Percentiles rank a stretch among this genome's conserved stretches.
phyloP scores from a whole-genome alignment of 2,113 vertebrate species.

The Caracal caracal region DNA sequence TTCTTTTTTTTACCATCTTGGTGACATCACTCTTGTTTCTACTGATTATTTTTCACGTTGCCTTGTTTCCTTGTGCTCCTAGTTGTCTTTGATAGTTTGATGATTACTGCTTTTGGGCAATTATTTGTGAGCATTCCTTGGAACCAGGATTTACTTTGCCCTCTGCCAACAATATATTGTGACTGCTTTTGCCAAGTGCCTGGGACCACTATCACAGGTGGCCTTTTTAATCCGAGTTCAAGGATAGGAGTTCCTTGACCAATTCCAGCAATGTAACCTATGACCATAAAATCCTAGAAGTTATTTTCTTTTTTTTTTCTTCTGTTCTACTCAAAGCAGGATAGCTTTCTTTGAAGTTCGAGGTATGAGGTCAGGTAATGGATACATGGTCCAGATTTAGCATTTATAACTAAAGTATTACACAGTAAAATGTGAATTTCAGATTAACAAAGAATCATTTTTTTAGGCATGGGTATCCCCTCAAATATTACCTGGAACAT shows the following conservation, averaged over 20 bases:
- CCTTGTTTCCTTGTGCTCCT: neutral
- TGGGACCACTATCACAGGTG: neutral
- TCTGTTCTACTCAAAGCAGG: neutral
- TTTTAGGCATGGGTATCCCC: neutral
- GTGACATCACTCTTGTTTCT: neutral
- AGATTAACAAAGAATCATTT: neutral
- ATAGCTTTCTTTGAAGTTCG: neutral
- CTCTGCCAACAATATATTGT: neutral
- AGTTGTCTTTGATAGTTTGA: neutral
- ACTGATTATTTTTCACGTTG: neutral
- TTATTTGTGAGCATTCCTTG: neutral
- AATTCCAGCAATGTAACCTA: neutral
- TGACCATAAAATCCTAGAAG: neutral
- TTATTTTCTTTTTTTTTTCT: neutral
- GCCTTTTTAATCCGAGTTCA: neutral
- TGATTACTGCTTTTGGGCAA: neutral
- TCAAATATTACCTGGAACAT: neutral
- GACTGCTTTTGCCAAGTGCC: neutral
- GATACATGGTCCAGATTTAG: neutral
- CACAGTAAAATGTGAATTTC: neutral
- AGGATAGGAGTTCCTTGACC: neutral
- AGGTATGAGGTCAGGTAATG: neutral
- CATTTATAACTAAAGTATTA: neutral
- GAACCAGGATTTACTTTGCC: neutral
- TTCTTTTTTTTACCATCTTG: neutral